A percentile compares a stretch with the other conserved stretches of the same genome.
Conservation (phyloP, 2,888 invertebrate species). For the Melieria omissa region DNA sequence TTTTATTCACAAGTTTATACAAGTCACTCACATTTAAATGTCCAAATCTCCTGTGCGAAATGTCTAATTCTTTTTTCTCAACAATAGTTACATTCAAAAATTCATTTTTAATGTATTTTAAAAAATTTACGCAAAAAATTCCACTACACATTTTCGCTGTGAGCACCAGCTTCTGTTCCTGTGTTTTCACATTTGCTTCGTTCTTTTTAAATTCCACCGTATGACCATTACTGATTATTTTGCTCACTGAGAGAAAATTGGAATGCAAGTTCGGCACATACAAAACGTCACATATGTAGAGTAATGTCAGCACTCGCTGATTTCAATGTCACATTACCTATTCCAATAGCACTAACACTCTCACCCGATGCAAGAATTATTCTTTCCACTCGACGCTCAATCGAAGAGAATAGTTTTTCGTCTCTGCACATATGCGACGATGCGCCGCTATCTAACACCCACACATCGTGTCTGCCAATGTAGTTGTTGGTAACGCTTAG, state of each 20-base stretch:
- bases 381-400: conserved; percentile 19
- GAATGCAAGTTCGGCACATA: conserved; percentile 32
- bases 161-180: conserved; percentile 21
- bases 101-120: not conserved
- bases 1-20: conserved; percentile 3
- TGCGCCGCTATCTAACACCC: conserved; percentile 36
- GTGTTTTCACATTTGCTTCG: conserved; percentile 20
- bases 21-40: conserved; percentile 33
- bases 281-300: conserved; percentile 26
- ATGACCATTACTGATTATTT: conserved; percentile 33
- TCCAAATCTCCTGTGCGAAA: conserved; percentile 38
- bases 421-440: conserved; percentile 30
- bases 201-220: conserved; percentile 27
- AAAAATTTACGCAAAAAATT: conserved; percentile 23
- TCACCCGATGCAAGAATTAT: conserved; percentile 30
- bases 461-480: conserved; percentile 6
- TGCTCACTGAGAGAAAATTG: conserved; percentile 35
- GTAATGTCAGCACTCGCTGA: conserved; percentile 28
- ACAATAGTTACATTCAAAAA: conserved; percentile 4
- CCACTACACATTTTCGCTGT: conserved; percentile 23
- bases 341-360: conserved; percentile 18
- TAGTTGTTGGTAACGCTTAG: conserved; percentile 16
- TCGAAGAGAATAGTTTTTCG: conserved; percentile 16
- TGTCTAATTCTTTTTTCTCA: conserved; percentile 2
- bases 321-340: conserved; percentile 29